Percentiles rank a stretch among this genome's conserved stretches.
Evolutionary conservation across 1,140 invertebrate species (phyloP).

Genomic region (Centruroides sculpturatus): DNA sequence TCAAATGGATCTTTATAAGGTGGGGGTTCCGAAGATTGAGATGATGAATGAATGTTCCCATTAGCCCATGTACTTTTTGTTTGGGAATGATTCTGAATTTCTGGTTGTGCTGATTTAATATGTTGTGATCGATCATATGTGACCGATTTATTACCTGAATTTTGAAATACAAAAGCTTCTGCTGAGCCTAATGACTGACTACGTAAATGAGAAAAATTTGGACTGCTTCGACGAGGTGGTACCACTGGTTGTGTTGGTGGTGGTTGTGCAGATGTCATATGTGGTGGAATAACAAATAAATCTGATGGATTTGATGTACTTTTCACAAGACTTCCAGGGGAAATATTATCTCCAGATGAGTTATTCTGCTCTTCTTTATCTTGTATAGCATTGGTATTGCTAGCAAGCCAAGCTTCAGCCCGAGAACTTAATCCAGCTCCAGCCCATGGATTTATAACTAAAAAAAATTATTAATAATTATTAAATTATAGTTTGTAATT

Average conservation of each 20-base stretch:
- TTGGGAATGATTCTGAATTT: neutral
- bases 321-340: too few species aligned
- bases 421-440: neutral
- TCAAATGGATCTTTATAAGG: constrained; percentile 56
- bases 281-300: neutral
- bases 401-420: constrained; percentile 13
- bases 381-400: constrained; percentile 8
- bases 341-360: neutral
- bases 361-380: neutral
- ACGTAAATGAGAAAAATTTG: constrained; percentile 37
- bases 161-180: constrained; percentile 12
- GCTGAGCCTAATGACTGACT: constrained; percentile 41
- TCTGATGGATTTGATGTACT: neutral
- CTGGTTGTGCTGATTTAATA: neutral
- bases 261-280: constrained; percentile 2
- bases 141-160: neutral
- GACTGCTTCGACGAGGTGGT: constrained; percentile 27
- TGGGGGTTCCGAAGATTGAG: constrained; percentile 2
- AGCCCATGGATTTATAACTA: too few species aligned
- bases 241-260: constrained; percentile 17
- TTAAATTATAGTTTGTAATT: too few species aligned
- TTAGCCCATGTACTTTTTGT: constrained; percentile 14
- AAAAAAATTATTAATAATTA: too few species aligned
- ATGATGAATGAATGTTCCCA: constrained; percentile 15
- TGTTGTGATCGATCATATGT: neutral